phyloP scores from a whole-genome alignment of 1,140 invertebrate species.

The Drosophila nebulosa region DNA sequence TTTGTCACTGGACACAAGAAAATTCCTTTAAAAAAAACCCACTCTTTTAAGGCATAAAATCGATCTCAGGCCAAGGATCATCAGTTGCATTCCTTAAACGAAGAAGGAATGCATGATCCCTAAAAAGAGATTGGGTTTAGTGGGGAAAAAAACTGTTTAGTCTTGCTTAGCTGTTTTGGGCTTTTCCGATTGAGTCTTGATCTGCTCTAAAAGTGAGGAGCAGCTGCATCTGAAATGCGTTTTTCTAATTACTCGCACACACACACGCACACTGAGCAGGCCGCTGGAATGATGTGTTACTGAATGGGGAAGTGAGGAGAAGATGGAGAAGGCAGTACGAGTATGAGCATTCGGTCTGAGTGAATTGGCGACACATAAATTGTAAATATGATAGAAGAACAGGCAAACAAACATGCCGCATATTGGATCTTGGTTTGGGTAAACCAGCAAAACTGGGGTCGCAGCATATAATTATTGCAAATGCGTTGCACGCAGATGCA shows the following conservation, averaged over 20 bases:
- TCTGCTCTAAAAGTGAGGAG: neutral
- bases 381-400: conserved; percentile 76
- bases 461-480: conserved; percentile 67
- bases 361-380: conserved; percentile 77
- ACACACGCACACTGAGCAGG: conserved; percentile 41
- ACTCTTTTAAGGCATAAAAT: no score
- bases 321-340: conserved; percentile 8
- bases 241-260: conserved; percentile 76
- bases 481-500: conserved; percentile 54
- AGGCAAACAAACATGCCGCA: conserved; percentile 46
- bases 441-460: conserved; percentile 14
- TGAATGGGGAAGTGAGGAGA: neutral
- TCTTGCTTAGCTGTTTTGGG: no score
- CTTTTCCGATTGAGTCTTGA: neutral
- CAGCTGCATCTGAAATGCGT: conserved; percentile 31
- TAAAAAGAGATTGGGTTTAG: no score
- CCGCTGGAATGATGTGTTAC: neutral
- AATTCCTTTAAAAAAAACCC: no score
- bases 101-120: no score
- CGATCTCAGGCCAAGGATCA: no score
- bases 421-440: conserved; percentile 3
- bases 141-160: no score
- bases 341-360: conserved; percentile 34
- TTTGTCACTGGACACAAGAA: no score
- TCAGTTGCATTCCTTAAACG: no score